Evolutionary conservation across 2,797 vertebrate genomes (phyloP).

Genomic region (Podarcis siculus): DNA sequence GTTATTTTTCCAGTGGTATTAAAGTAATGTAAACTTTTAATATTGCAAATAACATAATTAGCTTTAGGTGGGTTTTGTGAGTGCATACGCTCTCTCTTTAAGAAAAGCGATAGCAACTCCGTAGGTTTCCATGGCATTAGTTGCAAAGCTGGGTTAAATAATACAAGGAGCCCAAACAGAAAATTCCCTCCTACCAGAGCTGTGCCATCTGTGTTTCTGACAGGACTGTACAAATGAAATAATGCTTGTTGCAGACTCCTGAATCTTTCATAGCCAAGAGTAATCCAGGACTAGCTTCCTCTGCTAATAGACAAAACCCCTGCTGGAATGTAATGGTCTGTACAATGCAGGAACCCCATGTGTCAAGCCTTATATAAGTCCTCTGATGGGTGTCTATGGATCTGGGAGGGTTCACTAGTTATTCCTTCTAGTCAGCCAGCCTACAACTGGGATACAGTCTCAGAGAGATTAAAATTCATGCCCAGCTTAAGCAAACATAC

Average conservation of each 20-base stretch:
- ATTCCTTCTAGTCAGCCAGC: neutral
- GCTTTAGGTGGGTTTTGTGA: neutral
- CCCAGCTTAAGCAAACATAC: neutral
- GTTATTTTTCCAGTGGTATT: slow-evolving; percentile 34
- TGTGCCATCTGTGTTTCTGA: slow-evolving; percentile 3
- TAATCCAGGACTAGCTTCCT: neutral
- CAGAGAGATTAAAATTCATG: neutral
- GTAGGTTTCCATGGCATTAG: neutral
- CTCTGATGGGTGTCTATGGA: no score
- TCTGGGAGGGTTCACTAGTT: neutral
- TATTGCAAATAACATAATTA: neutral
- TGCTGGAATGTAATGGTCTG: neutral
- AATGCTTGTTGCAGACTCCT: neutral
- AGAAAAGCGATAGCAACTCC: slow-evolving; percentile 33
- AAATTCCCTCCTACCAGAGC: neutral
- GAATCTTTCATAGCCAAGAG: neutral
- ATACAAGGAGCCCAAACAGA: neutral
- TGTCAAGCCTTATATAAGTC: no score
- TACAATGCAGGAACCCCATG: neutral
- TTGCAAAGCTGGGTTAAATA: neutral
- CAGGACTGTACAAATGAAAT: neutral
- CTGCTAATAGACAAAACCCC: neutral
- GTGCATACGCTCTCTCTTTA: neutral
- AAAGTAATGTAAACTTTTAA: slow-evolving; percentile 51
- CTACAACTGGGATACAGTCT: neutral